Conservation (phyloP, 2,797 vertebrate genomes). For the Poecilia velifera region DNA sequence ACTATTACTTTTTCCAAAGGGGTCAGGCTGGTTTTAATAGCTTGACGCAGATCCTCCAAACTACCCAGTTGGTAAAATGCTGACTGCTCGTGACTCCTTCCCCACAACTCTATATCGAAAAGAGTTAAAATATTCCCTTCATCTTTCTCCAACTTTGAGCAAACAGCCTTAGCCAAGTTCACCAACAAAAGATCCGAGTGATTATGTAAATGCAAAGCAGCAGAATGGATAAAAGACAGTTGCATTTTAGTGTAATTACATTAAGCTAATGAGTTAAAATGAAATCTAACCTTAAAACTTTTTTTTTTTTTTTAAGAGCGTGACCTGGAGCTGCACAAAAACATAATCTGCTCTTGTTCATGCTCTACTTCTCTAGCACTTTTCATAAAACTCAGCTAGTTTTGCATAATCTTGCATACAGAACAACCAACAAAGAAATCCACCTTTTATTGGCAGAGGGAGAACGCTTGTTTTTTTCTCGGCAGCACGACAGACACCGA, state of each 20-base stretch:
- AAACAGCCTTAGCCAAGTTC: constrained; percentile 9
- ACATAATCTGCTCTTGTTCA: background rate
- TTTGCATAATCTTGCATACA: constrained; percentile 8
- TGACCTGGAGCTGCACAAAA: background rate
- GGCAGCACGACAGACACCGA: constrained; percentile 1
- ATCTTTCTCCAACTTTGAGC: background rate
- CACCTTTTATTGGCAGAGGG: background rate
- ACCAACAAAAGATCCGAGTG: background rate
- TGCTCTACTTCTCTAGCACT: background rate
- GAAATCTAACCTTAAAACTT: background rate
- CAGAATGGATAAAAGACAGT: constrained; percentile 5
- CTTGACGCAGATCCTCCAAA: background rate
- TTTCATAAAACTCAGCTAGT: background rate
- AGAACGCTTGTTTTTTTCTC: background rate
- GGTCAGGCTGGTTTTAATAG: background rate
- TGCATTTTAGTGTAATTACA: constrained; percentile 7
- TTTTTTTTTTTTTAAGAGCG: background rate
- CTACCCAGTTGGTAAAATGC: background rate
- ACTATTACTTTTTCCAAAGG: too few species aligned
- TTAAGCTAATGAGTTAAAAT: background rate
- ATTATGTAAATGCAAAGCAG: constrained; percentile 12
- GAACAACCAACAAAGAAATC: background rate
- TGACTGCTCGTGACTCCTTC: background rate
- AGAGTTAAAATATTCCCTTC: background rate
- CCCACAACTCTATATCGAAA: background rate